Evolutionary conservation across 2,888 invertebrate species (phyloP), one percentile per base, ranked within the genome.

Genomic region (Ophion obscuratus): DNA sequence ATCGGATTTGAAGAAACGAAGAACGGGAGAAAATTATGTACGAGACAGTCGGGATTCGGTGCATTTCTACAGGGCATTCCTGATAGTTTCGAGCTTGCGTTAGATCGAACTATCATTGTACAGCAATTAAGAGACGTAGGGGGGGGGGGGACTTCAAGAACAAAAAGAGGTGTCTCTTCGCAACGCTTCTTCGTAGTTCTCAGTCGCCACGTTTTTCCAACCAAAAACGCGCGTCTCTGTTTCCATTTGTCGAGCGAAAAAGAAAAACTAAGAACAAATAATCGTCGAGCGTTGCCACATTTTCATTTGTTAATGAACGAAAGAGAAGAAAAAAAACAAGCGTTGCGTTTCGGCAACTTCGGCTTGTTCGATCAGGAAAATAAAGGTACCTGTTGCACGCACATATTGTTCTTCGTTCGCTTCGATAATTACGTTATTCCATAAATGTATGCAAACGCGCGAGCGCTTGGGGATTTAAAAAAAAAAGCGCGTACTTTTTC

Each of bases 1-100:
- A 47, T 70, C 53, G 77, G 68, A 64, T 73, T 80, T 27, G 11
- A 64, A 36, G 31, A 64, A n/a, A 47, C n/a, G 31, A 67, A 17
- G 57, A 76, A 76, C 17, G 6, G 36, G 36, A 27, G 17, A 61
- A 78, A 71, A 83, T 24, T 61, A 77, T 76, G 79, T 62, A 81
- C 61, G 71, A 81, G 84, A 89, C 78, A 86, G 86, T 87, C 87
- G 88, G 86, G 88, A 86, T 89, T 90, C 90, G 88, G 88, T 90
- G 91, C 91, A 91, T 91, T 91, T 91, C 87, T 89, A 89, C 89
- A 88, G 91, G 90, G 91, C 90, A 91, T 91, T 91, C 91, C 90
- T 87, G 88, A 89, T 90, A 77, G 83, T 86, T 70, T 75, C 82
- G 83, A 83, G 40, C 66, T 62, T 78, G n/a, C 24, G 11, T 17